Conservation (phyloP, 35 echinoderm and acorn worm genomes). For the Eucidaris tribuloides region DNA sequence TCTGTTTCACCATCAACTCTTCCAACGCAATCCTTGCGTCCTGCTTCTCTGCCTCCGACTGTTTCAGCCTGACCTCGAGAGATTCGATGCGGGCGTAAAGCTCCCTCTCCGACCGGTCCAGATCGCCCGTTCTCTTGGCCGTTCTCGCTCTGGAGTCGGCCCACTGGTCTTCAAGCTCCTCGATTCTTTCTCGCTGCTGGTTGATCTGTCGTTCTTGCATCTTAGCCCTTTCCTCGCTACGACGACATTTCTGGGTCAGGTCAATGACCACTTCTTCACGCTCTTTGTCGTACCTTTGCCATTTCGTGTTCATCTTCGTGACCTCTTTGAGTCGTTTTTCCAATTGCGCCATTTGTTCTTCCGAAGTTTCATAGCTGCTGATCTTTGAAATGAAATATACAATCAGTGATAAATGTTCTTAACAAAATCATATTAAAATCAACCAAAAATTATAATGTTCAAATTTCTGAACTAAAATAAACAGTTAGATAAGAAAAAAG, state of each 20-base stretch:
- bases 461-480: no score
- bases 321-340: background rate
- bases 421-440: no score
- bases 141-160: background rate
- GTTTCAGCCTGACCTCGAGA: background rate
- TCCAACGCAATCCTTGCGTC: background rate
- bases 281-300: conserved; percentile 26
- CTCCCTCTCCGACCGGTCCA: background rate
- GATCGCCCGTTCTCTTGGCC: background rate
- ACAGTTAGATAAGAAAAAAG: no score
- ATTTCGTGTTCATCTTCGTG: conserved; percentile 4
- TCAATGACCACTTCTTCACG: background rate
- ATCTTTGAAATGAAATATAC: no score
- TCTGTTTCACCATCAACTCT: background rate
- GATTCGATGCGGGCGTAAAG: no score
- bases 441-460: no score
- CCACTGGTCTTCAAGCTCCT: conserved; percentile 8
- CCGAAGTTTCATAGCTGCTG: no score
- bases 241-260: background rate
- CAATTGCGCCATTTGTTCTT: no score
- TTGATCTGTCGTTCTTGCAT: background rate
- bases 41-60: background rate
- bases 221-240: background rate
- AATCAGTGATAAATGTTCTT: no score
- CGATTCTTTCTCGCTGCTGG: background rate